phyloP scores from a whole-genome alignment of 2,797 vertebrate genomes.

The Pelobates cultripes region DNA sequence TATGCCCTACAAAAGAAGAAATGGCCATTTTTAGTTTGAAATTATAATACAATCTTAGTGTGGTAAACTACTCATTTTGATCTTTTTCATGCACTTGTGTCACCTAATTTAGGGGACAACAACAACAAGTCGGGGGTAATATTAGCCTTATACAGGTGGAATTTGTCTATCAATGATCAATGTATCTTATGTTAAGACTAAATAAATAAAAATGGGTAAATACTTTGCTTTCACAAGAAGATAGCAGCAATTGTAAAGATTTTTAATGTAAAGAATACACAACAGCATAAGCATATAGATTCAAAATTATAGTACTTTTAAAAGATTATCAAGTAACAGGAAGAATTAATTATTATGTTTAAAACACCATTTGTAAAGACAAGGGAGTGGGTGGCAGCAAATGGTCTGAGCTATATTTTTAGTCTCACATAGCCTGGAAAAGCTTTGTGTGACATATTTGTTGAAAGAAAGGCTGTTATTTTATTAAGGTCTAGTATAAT shows the following conservation, averaged over 20 bases:
- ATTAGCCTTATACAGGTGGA: too few species aligned
- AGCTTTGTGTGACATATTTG: conserved; percentile 21
- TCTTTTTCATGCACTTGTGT: too few species aligned
- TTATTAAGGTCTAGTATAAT: conserved; percentile 40
- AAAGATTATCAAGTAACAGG: conserved; percentile 44
- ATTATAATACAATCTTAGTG: too few species aligned
- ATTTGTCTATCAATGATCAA: too few species aligned
- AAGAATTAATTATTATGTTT: conserved; percentile 50
- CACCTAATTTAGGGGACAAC: too few species aligned
- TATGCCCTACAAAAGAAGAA: too few species aligned
- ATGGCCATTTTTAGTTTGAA: too few species aligned
- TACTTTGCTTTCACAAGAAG: background rate
- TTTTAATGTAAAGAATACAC: conserved; percentile 7
- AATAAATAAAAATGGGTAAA: too few species aligned
- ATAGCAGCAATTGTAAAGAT: background rate
- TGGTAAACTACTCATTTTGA: too few species aligned
- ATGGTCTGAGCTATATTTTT: conserved; percentile 39
- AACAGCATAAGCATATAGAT: conserved; percentile 23
- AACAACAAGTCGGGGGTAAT: too few species aligned
- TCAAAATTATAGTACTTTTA: conserved; percentile 39
- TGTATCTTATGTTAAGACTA: too few species aligned
- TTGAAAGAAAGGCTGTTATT: conserved; percentile 20
- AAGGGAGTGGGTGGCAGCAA: conserved; percentile 43
- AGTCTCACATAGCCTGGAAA: conserved; percentile 16
- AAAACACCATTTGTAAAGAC: conserved; percentile 39